Percentiles rank a stretch among this genome's conserved stretches.
Conservation (phyloP, 2,888 invertebrate genomes). For the Reticulitermes lucifugus region DNA sequence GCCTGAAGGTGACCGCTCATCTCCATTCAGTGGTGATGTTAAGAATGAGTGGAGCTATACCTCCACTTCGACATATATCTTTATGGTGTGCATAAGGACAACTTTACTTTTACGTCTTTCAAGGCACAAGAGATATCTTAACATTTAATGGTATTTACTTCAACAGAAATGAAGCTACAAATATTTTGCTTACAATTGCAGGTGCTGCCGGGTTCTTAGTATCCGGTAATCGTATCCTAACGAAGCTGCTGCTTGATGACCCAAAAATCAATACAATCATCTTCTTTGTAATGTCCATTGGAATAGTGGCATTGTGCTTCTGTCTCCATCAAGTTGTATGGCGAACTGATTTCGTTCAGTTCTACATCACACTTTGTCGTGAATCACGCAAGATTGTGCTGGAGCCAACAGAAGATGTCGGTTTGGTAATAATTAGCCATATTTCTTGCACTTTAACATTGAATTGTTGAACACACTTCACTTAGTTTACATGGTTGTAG, state of each 20-base stretch:
- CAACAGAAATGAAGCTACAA: too few species aligned
- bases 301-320: conserved; percentile 81
- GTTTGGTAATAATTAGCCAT: conserved; percentile 69
- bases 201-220: conserved; percentile 90
- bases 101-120: too few species aligned
- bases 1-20: too few species aligned
- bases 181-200: conserved; percentile 60
- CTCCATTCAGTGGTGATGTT: too few species aligned
- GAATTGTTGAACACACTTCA: too few species aligned
- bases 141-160: too few species aligned
- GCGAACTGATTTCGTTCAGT: conserved; percentile 84
- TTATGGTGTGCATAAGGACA: too few species aligned
- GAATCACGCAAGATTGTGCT: conserved; percentile 83
- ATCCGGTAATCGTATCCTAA: conserved; percentile 85
- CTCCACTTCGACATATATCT: too few species aligned
- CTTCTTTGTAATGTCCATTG: conserved; percentile 86
- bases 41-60: too few species aligned
- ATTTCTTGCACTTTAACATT: too few species aligned
- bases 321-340: conserved; percentile 82
- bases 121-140: too few species aligned
- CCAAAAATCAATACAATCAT: conserved; percentile 85
- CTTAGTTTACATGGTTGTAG: too few species aligned
- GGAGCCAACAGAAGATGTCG: conserved; percentile 88
- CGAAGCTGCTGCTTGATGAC: conserved; percentile 82
- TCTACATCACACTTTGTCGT: conserved; percentile 81